These are phyloP conservation scores for Mesochorus sp. DNA, from an alignment of 2,888 invertebrate genomes.

Conservation along the genomic window DNA sequence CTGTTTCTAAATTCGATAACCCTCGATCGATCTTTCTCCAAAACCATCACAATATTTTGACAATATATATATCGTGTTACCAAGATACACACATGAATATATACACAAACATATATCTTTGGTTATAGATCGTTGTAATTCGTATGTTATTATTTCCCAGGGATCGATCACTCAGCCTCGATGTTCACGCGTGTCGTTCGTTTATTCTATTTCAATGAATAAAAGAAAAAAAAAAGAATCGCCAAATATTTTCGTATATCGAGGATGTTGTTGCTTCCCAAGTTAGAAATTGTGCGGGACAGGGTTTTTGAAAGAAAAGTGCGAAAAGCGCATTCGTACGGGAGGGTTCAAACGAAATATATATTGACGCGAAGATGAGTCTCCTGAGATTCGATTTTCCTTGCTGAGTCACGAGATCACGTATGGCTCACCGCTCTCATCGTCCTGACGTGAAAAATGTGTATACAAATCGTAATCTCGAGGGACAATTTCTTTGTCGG, in stretches of 20 bases:
- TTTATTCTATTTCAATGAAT: constrained; percentile 12
- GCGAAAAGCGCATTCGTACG: constrained; percentile 41
- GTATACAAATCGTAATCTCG: constrained; percentile 40
- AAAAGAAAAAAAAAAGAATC: constrained; percentile 22
- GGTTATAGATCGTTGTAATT: constrained; percentile 24
- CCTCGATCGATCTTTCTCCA: constrained; percentile 46
- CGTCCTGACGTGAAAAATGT: constrained; percentile 48
- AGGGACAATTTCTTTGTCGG: constrained; percentile 52
- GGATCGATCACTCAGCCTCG: constrained; percentile 61
- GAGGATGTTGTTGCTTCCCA: neutral
- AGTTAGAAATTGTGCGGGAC: constrained; percentile 23
- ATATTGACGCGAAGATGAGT: constrained; percentile 76
- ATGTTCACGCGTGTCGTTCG: constrained; percentile 56
- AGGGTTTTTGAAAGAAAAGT: constrained; percentile 67
- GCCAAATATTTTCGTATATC: constrained; percentile 66
- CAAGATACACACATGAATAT: neutral
- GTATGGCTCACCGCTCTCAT: constrained; percentile 49
- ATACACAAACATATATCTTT: constrained; percentile 8
- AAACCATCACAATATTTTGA: constrained; percentile 68
- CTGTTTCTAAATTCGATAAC: constrained; percentile 62
- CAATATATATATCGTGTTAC: constrained; percentile 47
- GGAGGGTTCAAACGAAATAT: constrained; percentile 54
- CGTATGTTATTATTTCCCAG: constrained; percentile 61
- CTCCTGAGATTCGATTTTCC: constrained; percentile 75
- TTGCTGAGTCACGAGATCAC: constrained; percentile 78